Evolutionary conservation across 2,888 invertebrate species (phyloP).

Genomic region (Agelastica alni): DNA sequence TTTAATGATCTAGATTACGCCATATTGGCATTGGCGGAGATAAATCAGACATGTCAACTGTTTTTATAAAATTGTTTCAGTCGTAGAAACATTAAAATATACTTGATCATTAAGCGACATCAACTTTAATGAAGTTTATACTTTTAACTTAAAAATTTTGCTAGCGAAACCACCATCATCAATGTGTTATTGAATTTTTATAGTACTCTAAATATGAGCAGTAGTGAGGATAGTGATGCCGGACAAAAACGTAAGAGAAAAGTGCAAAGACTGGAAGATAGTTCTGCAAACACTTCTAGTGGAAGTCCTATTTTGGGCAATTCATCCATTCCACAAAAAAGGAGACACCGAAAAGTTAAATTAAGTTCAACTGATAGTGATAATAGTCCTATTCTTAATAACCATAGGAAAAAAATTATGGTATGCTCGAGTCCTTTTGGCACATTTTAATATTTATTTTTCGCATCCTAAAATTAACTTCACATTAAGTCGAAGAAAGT

Average conservation of each 20-base stretch:
- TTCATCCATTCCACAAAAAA: slow-evolving; percentile 14
- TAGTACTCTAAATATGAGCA: slow-evolving; percentile 24
- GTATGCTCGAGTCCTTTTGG: too few species aligned
- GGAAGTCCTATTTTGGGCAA: slow-evolving; percentile 38
- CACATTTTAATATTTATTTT: too few species aligned
- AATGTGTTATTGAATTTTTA: background rate
- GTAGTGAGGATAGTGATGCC: slow-evolving; percentile 51
- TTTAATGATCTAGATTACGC: slow-evolving; percentile 8
- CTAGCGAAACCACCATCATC: background rate
- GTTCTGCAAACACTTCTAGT: slow-evolving; percentile 35
- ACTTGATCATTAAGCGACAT: background rate
- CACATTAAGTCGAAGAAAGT: too few species aligned
- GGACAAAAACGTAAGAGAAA: slow-evolving; percentile 43
- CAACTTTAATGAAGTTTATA: background rate
- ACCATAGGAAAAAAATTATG: slow-evolving; percentile 36
- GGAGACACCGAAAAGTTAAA: slow-evolving; percentile 27
- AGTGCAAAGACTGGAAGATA: slow-evolving; percentile 42
- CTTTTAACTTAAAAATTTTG: too few species aligned
- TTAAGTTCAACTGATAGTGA: slow-evolving; percentile 48
- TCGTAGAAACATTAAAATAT: slow-evolving; percentile 3
- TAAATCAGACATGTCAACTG: slow-evolving; percentile 11
- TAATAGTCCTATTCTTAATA: slow-evolving; percentile 37
- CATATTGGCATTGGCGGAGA: slow-evolving; percentile 15
- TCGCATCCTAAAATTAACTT: too few species aligned
- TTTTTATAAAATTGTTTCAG: slow-evolving; percentile 5